Evolutionary conservation across 2,113 vertebrate genomes (phyloP).

Genomic region (Synodontis membranacea): DNA sequence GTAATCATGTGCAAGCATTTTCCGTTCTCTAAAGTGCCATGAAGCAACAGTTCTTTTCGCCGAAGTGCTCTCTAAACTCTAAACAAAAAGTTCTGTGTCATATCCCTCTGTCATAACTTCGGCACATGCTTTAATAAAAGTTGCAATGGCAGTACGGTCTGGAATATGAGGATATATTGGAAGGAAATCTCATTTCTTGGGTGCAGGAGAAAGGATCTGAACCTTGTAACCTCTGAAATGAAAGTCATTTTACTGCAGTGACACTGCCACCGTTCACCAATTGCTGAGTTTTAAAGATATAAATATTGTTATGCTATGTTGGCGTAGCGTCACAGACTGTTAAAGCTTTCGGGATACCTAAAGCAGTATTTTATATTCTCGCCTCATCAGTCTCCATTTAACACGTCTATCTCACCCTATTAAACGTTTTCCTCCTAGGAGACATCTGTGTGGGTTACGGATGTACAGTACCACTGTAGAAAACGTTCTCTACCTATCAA

Average conservation of each 20-base stretch:
- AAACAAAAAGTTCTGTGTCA: neutral
- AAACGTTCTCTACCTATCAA: neutral
- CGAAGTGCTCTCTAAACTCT: slow-evolving; percentile 3
- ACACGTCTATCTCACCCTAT: neutral
- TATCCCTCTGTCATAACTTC: neutral
- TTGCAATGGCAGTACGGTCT: neutral
- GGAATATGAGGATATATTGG: slow-evolving; percentile 17
- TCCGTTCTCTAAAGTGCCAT: slow-evolving; percentile 3
- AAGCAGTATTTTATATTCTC: neutral
- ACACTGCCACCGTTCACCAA: slow-evolving; percentile 3
- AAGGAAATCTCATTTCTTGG: neutral
- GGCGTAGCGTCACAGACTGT: neutral
- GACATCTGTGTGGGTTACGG: neutral
- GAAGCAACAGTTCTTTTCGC: neutral
- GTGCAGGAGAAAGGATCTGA: neutral
- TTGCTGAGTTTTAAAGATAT: neutral
- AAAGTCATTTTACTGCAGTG: neutral
- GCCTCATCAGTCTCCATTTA: neutral
- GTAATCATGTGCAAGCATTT: neutral
- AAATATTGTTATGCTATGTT: slow-evolving; percentile 4
- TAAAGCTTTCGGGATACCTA: neutral
- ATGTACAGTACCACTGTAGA: neutral
- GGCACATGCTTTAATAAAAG: slow-evolving; percentile 14
- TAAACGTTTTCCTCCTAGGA: neutral
- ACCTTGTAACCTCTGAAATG: slow-evolving; percentile 9